Conservation (phyloP, 2,888 invertebrate genomes). For the Syrista parreyssii region DNA sequence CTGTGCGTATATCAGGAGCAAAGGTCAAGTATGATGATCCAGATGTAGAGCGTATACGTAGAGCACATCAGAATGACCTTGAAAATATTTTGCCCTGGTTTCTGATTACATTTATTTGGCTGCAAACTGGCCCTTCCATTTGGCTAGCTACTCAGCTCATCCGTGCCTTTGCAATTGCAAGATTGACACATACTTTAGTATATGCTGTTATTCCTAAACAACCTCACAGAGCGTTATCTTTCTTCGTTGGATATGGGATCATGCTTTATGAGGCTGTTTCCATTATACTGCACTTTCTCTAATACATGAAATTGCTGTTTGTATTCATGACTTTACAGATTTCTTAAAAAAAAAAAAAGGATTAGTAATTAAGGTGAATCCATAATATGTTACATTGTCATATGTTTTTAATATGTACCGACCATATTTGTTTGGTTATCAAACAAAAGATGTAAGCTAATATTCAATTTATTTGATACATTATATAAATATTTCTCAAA, state of each 20-base stretch:
- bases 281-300: slow-evolving; percentile 25
- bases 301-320: not conserved
- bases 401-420: not conserved
- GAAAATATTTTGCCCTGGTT: slow-evolving; percentile 71
- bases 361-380: not conserved
- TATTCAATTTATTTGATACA: not conserved
- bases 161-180: slow-evolving; percentile 65
- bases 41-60: slow-evolving; percentile 68
- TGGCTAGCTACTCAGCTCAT: slow-evolving; percentile 67
- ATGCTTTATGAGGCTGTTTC: slow-evolving; percentile 65
- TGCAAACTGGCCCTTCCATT: slow-evolving; percentile 67
- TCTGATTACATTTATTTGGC: slow-evolving; percentile 67
- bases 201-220: slow-evolving; percentile 68
- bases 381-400: not conserved
- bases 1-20: not conserved
- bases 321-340: not conserved
- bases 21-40: slow-evolving; percentile 54
- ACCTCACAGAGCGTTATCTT: slow-evolving; percentile 67
- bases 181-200: slow-evolving; percentile 68
- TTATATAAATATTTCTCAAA: not conserved
- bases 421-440: not conserved
- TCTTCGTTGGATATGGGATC: slow-evolving; percentile 57
- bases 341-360: not conserved
- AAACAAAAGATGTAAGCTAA: not conserved
- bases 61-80: slow-evolving; percentile 71